Percentiles rank a stretch among this genome's conserved stretches.
Evolutionary conservation across 2,888 invertebrate genomes (phyloP).

Genomic region (Exocentrus adspersus): DNA sequence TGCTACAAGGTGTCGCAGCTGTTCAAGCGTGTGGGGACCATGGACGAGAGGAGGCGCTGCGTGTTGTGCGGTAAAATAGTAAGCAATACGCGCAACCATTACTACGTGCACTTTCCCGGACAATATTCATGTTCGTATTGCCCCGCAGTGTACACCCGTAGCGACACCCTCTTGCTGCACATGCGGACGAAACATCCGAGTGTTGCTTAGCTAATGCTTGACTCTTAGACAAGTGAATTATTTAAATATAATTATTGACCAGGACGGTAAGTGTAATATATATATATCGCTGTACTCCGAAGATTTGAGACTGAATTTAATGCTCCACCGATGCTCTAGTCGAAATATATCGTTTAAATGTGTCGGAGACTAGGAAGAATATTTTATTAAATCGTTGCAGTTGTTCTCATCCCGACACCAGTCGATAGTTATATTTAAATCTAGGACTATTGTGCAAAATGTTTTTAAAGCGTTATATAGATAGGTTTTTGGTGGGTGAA

Average conservation of each 20-base stretch:
- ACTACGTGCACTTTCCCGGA: conserved; percentile 71
- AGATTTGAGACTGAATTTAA: conserved; percentile 18
- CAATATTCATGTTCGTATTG: conserved; percentile 69
- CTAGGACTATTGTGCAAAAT: conserved; percentile 12
- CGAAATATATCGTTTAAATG: neutral
- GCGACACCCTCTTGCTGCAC: conserved; percentile 69
- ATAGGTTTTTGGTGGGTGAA: neutral
- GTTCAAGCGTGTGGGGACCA: conserved; percentile 69
- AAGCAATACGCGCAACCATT: conserved; percentile 71
- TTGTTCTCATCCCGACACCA: too few species aligned
- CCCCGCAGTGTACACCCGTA: conserved; percentile 70
- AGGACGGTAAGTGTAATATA: too few species aligned
- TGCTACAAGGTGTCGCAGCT: conserved; percentile 68
- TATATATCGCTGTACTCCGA: conserved; percentile 5
- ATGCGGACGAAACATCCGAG: conserved; percentile 69
- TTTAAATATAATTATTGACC: conserved; percentile 20
- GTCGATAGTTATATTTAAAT: conserved; percentile 24
- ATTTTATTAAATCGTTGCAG: too few species aligned
- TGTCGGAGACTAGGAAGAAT: too few species aligned
- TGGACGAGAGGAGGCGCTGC: conserved; percentile 69
- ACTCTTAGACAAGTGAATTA: conserved; percentile 25
- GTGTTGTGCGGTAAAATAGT: conserved; percentile 71
- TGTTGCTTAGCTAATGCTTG: conserved; percentile 59
- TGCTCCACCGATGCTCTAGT: conserved; percentile 4
- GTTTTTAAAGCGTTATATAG: conserved; percentile 5